Base-by-base conservation (phyloP, 2,888 invertebrate species). In the Leptinotarsa tumamoca region DNA sequence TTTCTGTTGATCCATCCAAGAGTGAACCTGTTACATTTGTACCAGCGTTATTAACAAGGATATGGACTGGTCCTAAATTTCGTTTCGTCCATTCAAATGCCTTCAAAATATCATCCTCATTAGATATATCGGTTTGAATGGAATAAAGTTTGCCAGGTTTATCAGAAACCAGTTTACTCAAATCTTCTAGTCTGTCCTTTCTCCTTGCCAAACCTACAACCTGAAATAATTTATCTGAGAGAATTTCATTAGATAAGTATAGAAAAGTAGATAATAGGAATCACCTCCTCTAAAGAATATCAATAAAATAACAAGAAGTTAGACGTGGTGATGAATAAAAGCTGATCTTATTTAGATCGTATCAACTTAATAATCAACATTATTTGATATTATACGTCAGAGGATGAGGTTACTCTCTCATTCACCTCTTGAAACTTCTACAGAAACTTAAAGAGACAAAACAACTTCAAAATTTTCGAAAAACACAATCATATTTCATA, bases 31-130 rank as follows among this genome's bases (percentile, higher is more conserved):
- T 54, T 61, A 56, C 68, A 1, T 67, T 18, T 0, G 78, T 50
- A 2, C 83, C 85, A 18, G 85, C 85, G 68, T 83, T 84, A 76
- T 84, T 85, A 13, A 85, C 75, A 5, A 85, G 76, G 23, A 84
- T 80, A 67, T 82, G 78, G 15, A 85, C 80, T 1, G 84, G 82
- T 15, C 85, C 85, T 0, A 85, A 52, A 56, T 83, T 83, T 1
- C 80, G 73, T 23, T 78, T 80, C 15, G 80, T 80, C 82, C 82
- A 83, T 67, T 82, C 74, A 75, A 85, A 85, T 4, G 82, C 79
- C 17, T 72, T 68, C 15, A 83, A 15, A 14, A 85, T 81, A 21
- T 85, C 84, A 56, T 80, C 80, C 74, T 83, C 83, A 33, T 82
- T 83, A 5, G 79, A 73, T 4, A 85, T 13, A 68, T 85, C 84